Evolutionary conservation across 92 coral and sea anemone genomes (phyloP).

Genomic region (Hydrozoanthus gracilis): DNA sequence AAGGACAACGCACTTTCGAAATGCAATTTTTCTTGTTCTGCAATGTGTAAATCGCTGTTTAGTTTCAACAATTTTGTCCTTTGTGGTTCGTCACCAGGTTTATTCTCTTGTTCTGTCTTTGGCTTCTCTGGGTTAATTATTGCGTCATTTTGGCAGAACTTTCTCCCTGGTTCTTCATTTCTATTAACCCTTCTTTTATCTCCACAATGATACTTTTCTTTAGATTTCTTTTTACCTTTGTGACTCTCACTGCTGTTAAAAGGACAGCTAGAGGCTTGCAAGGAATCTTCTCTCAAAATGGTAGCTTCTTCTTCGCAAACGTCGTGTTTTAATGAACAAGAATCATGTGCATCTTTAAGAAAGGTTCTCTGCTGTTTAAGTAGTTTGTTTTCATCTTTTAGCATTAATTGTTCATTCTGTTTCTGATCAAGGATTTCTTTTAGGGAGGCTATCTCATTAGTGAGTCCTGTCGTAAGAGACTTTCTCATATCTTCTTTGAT

Average conservation of each 20-base stretch:
- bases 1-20: conserved; percentile 17
- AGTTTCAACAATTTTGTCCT: conserved; percentile 13
- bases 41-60: conserved; percentile 30
- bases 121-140: neutral
- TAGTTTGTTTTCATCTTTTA: neutral
- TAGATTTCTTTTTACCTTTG: neutral
- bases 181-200: neutral
- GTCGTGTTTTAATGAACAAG: neutral
- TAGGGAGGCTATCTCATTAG: neutral
- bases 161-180: neutral
- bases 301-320: neutral
- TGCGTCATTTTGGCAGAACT: neutral
- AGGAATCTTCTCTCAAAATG: neutral
- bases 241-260: neutral
- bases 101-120: neutral
- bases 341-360: neutral
- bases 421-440: neutral
- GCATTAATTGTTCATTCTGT: neutral
- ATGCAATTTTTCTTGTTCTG: conserved; percentile 17
- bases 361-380: neutral
- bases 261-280: neutral
- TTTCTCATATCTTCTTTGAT: neutral
- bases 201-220: neutral
- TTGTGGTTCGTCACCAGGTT: neutral
- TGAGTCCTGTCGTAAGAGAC: neutral